These are phyloP conservation scores for Scaptomyza montana DNA, from an alignment of 1,140 invertebrate species.

Conservation along the genomic window DNA sequence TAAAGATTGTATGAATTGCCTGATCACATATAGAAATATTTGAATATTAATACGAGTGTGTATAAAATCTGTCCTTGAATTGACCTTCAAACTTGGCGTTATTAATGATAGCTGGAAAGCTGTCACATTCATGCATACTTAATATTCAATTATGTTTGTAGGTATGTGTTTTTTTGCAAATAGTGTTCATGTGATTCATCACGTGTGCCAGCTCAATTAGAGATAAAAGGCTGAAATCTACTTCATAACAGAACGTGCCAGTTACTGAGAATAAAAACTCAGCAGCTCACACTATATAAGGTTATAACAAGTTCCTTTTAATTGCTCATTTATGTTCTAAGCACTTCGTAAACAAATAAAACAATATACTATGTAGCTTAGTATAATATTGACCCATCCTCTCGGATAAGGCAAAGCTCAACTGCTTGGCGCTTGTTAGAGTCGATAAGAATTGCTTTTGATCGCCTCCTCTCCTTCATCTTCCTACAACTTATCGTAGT, in stretches of 20 bases:
- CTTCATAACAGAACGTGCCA: too few relatives aligned
- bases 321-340: too few relatives aligned
- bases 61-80: constrained; percentile 30
- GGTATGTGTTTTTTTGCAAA: too few relatives aligned
- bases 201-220: neutral
- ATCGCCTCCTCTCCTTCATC: constrained; percentile 21
- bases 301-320: too few relatives aligned
- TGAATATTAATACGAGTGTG: constrained; percentile 3
- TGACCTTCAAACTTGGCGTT: constrained; percentile 32
- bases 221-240: too few relatives aligned
- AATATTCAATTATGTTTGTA: constrained; percentile 8
- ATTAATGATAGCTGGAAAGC: constrained; percentile 1
- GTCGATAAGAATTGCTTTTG: constrained; percentile 19
- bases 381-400: constrained; percentile 4
- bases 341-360: neutral
- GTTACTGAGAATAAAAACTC: too few relatives aligned
- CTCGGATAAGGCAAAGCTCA: neutral
- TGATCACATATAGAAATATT: constrained; percentile 7
- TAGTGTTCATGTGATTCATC: neutral
- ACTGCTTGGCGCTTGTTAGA: constrained; percentile 37
- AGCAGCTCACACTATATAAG: too few relatives aligned
- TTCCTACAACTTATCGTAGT: constrained; percentile 12
- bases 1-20: constrained; percentile 3
- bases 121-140: constrained; percentile 15
- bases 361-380: neutral